A percentile compares a stretch with the other conserved stretches of the same genome.
Conservation (phyloP, 2,113 vertebrate genomes). For the Ivindomyrus marchei region DNA sequence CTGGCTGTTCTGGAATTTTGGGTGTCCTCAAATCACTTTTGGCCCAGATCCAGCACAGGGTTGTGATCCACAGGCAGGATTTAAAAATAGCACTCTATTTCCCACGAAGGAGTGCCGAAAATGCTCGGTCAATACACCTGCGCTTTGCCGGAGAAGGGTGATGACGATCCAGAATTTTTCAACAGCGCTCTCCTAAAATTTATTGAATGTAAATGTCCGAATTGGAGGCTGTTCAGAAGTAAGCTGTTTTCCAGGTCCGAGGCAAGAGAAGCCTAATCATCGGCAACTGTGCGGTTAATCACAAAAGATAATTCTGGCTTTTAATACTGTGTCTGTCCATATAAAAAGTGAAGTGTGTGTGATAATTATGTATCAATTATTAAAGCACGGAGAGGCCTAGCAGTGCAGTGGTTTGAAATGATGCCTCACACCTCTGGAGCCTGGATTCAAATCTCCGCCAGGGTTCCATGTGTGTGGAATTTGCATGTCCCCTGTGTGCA, state of each 20-base stretch:
- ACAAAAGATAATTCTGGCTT: not conserved
- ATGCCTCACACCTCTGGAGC: not conserved
- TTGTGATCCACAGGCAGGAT: not conserved
- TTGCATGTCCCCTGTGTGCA: not conserved
- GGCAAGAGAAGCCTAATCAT: not conserved
- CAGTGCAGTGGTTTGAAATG: not conserved
- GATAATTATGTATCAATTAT: not conserved
- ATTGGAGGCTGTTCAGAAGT: not conserved
- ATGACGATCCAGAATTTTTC: not conserved
- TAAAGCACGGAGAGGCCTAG: not conserved
- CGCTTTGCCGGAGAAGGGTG: not conserved
- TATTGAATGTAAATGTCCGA: not conserved
- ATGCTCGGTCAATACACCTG: not conserved
- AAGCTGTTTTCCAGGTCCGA: not conserved
- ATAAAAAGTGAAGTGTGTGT: not conserved
- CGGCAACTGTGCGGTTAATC: not conserved
- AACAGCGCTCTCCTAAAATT: not conserved
- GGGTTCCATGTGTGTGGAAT: not conserved
- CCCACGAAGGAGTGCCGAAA: not conserved
- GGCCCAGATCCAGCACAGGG: not conserved
- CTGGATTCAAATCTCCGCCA: not conserved
- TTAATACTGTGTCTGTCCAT: not conserved
- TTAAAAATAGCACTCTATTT: not conserved
- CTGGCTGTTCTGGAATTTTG: not conserved
- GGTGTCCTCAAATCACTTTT: not conserved